A percentile compares a stretch with the other conserved stretches of the same genome.
Evolutionary conservation across 2,888 invertebrate genomes (phyloP).

Genomic region (Eupelmus urozonus): DNA sequence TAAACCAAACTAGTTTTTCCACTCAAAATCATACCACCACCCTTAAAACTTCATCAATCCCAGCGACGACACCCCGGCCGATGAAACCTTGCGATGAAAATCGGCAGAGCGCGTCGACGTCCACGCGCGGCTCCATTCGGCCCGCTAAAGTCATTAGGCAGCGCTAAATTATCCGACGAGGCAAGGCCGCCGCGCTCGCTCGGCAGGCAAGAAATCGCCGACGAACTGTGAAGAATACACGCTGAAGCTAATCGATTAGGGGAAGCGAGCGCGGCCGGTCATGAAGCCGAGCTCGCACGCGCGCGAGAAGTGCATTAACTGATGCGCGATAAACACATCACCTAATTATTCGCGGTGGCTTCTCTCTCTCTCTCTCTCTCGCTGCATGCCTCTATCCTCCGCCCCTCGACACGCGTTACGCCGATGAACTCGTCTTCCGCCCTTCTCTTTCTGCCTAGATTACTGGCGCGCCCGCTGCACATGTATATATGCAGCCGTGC

Average conservation of each 20-base stretch:
- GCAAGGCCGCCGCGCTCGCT: too few relatives aligned
- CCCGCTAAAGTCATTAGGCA: too few relatives aligned
- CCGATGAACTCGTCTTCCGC: constrained; percentile 26
- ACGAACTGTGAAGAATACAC: constrained; percentile 69
- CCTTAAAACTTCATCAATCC: too few relatives aligned
- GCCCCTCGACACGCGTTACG: neutral
- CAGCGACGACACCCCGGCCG: too few relatives aligned
- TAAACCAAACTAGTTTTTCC: too few relatives aligned
- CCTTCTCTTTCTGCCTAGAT: neutral
- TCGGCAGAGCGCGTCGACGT: too few relatives aligned
- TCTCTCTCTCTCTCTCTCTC: neutral
- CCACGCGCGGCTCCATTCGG: too few relatives aligned
- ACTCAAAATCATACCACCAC: too few relatives aligned
- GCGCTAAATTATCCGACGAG: too few relatives aligned
- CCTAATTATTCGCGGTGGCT: constrained; percentile 73
- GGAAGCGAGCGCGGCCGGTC: constrained; percentile 31
- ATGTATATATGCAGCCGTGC: neutral
- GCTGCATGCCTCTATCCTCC: neutral
- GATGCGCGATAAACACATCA: constrained; percentile 74
- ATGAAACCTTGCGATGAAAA: too few relatives aligned
- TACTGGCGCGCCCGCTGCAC: neutral
- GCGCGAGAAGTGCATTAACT: constrained; percentile 64
- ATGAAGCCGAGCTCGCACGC: constrained; percentile 48
- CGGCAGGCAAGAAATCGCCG: constrained; percentile 59
- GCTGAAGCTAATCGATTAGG: constrained; percentile 68